Conservation (phyloP, 2,888 invertebrate species). For the Euphydryas editha region DNA sequence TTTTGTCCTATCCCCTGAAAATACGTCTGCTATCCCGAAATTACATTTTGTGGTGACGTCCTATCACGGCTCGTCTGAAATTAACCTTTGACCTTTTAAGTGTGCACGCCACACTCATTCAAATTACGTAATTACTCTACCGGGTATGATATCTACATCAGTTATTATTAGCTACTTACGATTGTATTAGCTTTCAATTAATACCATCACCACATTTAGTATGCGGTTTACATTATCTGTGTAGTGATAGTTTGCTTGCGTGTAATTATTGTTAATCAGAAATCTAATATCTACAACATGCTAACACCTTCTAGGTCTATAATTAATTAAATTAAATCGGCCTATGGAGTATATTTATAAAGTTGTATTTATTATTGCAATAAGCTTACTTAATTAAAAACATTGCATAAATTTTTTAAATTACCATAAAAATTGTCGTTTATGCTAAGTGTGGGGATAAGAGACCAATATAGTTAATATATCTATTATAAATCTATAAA, state of each 20-base stretch:
- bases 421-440: too few relatives aligned
- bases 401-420: too few relatives aligned
- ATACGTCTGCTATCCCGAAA: constrained; percentile 61
- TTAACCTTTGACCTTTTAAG: constrained; percentile 33
- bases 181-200: constrained; percentile 41
- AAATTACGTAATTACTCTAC: neutral
- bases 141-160: constrained; percentile 17
- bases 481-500: too few relatives aligned
- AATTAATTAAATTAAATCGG: neutral
- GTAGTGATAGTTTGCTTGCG: constrained; percentile 20
- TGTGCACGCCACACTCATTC: neutral
- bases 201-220: constrained; percentile 26
- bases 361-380: too few relatives aligned
- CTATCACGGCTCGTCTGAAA: constrained; percentile 29
- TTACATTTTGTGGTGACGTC: constrained; percentile 50
- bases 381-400: too few relatives aligned
- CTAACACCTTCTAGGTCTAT: neutral
- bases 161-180: constrained; percentile 36
- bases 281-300: constrained; percentile 28
- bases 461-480: too few relatives aligned
- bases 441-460: too few relatives aligned
- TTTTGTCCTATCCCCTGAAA: constrained; percentile 67
- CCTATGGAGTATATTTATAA: too few relatives aligned
- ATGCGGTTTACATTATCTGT: constrained; percentile 38
- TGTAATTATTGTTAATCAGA: constrained; percentile 40